Evolutionary conservation across 2,113 vertebrate genomes (phyloP), one percentile per base, ranked within the genome.

Genomic region (Romanogobio albipinnatus): DNA sequence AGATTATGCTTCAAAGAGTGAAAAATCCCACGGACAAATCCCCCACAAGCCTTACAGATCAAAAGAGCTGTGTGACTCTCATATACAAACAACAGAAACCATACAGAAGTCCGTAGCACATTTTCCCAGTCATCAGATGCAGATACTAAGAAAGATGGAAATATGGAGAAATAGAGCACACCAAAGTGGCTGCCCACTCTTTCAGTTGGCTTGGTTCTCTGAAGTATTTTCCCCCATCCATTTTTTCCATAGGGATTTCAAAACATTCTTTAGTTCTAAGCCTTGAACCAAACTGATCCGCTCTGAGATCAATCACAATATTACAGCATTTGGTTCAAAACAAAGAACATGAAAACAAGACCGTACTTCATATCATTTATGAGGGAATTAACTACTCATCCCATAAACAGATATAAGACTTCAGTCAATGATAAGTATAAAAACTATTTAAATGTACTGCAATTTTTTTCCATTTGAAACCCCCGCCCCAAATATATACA

Each of bases 1-100:
- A 85, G 75, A 85, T 83, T 85, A 75, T 24, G 68, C 85, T 87
- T 85, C 83, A 89, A 86, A 87, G 85, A 70, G 36, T 47, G 9
- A 51, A 33, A 81, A 76, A 85, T 85, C 85, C 82, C 76, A 66
- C 47, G 47, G 85, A 81, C 78, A 84, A 84, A 86, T 84, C 81
- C 70, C 70, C 62, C 59, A 81, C 70, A 33, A 73, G 74, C 29
- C 26, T 53, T 39, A 45, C 76, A 59, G 75, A 86, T 81, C 76
- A 81, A 66, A 84, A 56, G 82, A 75, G 66, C 36, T 58, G 49
- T 29, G 70, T 53, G 81, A 84, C 76, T 86, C 47, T 76, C 79
- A n/a, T 29, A 70, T 29, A 70, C 19, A 82, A 82, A 85, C 51
- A 76, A 75, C 73, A 75, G 73, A 75, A 75, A 29, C 73, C n/a